phyloP scores from a whole-genome alignment of 2,113 vertebrate species.

The Chascanopsetta lugubris region DNA sequence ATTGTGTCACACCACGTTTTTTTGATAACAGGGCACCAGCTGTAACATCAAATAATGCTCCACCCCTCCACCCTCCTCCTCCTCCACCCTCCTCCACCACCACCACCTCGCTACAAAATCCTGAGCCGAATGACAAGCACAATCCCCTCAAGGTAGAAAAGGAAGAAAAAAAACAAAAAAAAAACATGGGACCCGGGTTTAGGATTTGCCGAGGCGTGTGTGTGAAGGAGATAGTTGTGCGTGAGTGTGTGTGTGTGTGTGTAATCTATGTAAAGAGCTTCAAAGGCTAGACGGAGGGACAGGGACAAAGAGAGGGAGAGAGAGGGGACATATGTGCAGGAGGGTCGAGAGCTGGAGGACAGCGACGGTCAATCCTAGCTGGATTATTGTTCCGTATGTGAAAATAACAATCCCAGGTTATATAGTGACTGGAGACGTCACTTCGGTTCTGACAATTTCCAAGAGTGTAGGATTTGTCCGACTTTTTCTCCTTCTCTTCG shows the following conservation, averaged over 20 bases:
- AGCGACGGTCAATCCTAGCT: neutral
- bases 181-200: too few species aligned
- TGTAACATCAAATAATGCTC: neutral
- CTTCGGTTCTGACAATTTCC: too few species aligned
- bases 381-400: too few species aligned
- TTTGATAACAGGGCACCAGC: neutral
- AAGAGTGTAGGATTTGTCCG: too few species aligned
- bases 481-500: too few species aligned
- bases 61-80: too few species aligned
- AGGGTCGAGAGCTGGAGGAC: neutral
- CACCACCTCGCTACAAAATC: neutral
- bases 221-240: neutral
- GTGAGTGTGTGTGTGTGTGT: neutral
- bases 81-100: neutral
- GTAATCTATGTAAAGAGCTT: constrained; percentile 53
- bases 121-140: neutral
- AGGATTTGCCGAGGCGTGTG: neutral
- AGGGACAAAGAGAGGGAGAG: neutral
- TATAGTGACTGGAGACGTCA: too few species aligned
- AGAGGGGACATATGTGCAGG: too few species aligned
- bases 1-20: neutral
- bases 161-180: too few species aligned
- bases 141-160: neutral
- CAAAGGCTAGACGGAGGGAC: constrained; percentile 8
- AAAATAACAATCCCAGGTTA: too few species aligned